Base-by-base conservation (phyloP, 2,797 vertebrate species). In the Hylomyscus alleni region DNA sequence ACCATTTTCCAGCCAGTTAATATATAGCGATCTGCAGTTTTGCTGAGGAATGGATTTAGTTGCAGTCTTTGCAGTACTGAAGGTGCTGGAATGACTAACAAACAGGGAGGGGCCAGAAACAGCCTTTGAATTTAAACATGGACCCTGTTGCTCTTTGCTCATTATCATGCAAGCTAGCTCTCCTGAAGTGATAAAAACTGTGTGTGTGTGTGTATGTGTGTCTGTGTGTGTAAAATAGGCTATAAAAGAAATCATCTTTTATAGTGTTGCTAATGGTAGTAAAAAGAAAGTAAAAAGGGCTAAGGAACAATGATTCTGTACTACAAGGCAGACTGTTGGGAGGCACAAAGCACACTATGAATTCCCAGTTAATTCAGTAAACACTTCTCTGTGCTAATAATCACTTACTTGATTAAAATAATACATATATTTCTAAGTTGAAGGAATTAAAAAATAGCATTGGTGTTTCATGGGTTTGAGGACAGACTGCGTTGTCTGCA, bases 171-270 rank as follows among this genome's bases (percentile, higher is more conserved):
- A 78, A 72, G 34, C 50, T 22, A 65, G 93, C 75, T 60, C 58
- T 80, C 62, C 69, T 82, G 58, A 83, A 93, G 88, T 96, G 82
- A 94, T 93, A 97, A 96, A 97, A 96, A 89, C 78, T 88, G 91
- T 90, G 81, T 87, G 44, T 93, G 20, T 44, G 15, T 81, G 78
- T 83, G 37, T 37, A 20, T 78, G 44, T 78, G 76, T 77, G 44
- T 78, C 15, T 80, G 50, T 52, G 47, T 75, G 87, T 93, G 47
- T 95, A 94, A 94, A 96, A 95, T 56, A 58, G 85, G 81, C 56
- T 82, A 81, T 95, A 92, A 97, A 97, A 93, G 95, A 97, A 96
- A 96, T 97, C 77, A 90, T 95, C 90, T 94, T 81, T 91, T 89
- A 54, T 89, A 54, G 47, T 52, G 47, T 86, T 92, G 88, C 60